phyloP scores from a whole-genome alignment of 2,113 vertebrate species.

The Varanus salvator region DNA sequence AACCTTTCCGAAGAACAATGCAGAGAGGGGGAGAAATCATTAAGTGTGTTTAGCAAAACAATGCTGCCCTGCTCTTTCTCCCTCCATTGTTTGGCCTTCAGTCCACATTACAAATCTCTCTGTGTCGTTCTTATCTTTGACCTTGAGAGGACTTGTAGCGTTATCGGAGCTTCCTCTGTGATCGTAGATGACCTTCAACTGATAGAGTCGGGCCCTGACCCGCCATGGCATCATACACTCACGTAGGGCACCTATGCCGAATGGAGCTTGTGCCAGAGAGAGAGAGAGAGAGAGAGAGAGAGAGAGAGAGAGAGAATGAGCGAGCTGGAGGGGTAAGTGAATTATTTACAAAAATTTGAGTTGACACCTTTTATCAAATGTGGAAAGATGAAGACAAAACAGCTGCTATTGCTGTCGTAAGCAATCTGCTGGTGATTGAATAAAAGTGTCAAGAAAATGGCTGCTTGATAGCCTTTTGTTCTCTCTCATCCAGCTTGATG shows the following conservation, averaged over 20 bases:
- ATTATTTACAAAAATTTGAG: constrained; percentile 99
- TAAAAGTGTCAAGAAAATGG: constrained; percentile 99
- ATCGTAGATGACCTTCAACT: constrained; percentile 95
- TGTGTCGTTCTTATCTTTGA: constrained; percentile 91
- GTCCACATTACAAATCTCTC: constrained; percentile 87
- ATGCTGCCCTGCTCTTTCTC: constrained; percentile 69
- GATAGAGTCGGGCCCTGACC: constrained; percentile 97
- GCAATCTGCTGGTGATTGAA: constrained; percentile 99
- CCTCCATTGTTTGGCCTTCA: constrained; percentile 85
- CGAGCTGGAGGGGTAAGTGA: constrained; percentile 95
- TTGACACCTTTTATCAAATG: constrained; percentile 99
- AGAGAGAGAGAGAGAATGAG: neutral
- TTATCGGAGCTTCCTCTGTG: constrained; percentile 86
- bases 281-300: constrained; percentile 77
- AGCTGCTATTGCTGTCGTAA: constrained; percentile 99
- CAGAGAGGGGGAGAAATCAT: constrained; percentile 60
- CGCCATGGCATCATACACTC: constrained; percentile 90
- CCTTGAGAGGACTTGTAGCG: constrained; percentile 89
- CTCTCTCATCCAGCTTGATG: constrained; percentile 99
- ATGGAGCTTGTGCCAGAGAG: constrained; percentile 84
- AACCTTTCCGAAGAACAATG: constrained; percentile 86
- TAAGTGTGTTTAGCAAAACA: constrained; percentile 85
- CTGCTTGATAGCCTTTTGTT: constrained; percentile 99
- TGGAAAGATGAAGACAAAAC: constrained; percentile 99
- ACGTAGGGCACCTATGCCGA: constrained; percentile 95